Evolutionary conservation across 2,797 vertebrate species (phyloP), one percentile per base, ranked within the genome.

Genomic region (Columba guinea): DNA sequence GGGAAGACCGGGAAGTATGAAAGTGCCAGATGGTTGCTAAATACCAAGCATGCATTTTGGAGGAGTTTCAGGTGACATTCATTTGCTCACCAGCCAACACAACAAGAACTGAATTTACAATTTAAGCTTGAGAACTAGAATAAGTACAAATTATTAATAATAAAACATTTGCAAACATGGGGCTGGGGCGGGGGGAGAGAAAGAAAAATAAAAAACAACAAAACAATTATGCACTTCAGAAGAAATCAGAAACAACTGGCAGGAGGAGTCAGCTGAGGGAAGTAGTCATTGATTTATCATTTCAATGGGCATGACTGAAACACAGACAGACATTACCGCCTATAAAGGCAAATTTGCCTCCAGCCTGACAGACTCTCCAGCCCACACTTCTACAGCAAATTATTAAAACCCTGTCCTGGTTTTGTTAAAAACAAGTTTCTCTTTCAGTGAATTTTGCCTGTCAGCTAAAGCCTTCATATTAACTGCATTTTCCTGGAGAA

Each of bases 11-110:
- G 23, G 37, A 88, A 87, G 35, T 17, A 59, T 30, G 4, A 18
- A 92, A 91, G 52, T 74, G 68, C 64, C 56, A 79, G 73, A 86
- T 32, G 34, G 73, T 41, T 51, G 44, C 28, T 37, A 27, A 83
- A 71, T 30, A 68, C 28, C 1, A 4, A 70, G 49, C 12, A 51
- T 28, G 16, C 4, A 5, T 86, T 92, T 39, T 74, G 60, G 44
- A 92, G n/a, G 22, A 94, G 34, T 75, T 78, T 90, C 51, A 75
- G 58, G 64, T 87, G 63, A 93, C 34, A 58, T 86, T 52, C 9
- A 1, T 73, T 84, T 58, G 39, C 56, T 87, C 41, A 51, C 19
- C 77, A 22, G n/a, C 34, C 62, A 89, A 34, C 21, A 19, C 13
- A 67, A 46, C 10, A 79, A 28, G 27, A 90, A 68, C 11, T 15